Conservation (phyloP, 2,797 vertebrate genomes). For the Coendou prehensilis region DNA sequence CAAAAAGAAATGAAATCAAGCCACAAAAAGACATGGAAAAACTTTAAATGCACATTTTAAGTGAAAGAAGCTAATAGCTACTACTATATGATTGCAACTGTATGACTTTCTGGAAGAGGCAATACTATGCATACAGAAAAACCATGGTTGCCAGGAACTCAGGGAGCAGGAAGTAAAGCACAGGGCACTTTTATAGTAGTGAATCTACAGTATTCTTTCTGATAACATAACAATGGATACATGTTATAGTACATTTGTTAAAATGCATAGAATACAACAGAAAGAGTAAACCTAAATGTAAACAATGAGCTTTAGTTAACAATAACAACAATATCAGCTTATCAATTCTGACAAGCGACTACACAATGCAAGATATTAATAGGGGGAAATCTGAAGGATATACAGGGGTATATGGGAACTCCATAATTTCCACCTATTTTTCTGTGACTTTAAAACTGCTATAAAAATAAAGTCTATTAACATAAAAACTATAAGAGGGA, state of each 20-base stretch:
- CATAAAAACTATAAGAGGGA: background rate
- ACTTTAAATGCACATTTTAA: background rate
- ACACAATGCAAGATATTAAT: background rate
- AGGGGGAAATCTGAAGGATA: background rate
- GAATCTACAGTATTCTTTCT: background rate
- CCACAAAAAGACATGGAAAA: background rate
- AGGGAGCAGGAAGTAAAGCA: background rate
- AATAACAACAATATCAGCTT: background rate
- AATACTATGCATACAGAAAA: background rate
- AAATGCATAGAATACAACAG: background rate
- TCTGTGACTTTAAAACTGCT: background rate
- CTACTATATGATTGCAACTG: background rate
- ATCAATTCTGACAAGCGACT: background rate
- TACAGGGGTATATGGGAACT: background rate
- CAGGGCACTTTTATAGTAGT: background rate
- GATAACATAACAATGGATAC: background rate
- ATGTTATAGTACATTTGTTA: background rate
- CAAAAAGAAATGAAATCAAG: background rate
- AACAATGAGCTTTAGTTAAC: background rate
- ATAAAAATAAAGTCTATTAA: background rate
- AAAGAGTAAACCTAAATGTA: background rate
- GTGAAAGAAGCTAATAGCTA: background rate
- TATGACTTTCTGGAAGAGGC: background rate
- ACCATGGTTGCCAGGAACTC: background rate
- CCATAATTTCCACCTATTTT: background rate